These are phyloP conservation scores for Labeo calbasu DNA, from an alignment of 2,797 vertebrate species.

Conservation along the genomic window DNA sequence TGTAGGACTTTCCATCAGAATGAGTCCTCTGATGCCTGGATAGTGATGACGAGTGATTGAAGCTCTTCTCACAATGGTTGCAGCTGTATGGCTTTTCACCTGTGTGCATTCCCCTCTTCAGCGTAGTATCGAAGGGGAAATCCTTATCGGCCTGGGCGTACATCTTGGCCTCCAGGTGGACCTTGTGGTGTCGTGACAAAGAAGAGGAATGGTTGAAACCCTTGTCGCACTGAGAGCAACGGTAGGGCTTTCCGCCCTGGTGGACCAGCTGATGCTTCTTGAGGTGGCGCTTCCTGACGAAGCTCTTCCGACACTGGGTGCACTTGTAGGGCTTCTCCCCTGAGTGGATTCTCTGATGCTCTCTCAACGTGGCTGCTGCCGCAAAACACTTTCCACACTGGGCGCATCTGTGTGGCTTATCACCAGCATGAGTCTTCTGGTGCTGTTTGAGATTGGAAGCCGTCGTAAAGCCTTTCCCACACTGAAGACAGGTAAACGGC, in stretches of 20 bases:
- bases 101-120: slow-evolving; percentile 75
- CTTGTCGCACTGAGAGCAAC: slow-evolving; percentile 84
- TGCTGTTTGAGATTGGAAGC: slow-evolving; percentile 84
- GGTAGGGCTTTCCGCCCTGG: slow-evolving; percentile 82
- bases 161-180: slow-evolving; percentile 79
- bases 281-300: slow-evolving; percentile 82
- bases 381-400: slow-evolving; percentile 84
- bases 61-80: slow-evolving; percentile 83
- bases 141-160: slow-evolving; percentile 76
- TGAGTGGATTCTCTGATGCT: slow-evolving; percentile 83
- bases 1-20: slow-evolving; percentile 82
- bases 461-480: slow-evolving; percentile 82
- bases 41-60: slow-evolving; percentile 84
- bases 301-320: slow-evolving; percentile 85
- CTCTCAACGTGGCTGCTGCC: slow-evolving; percentile 77
- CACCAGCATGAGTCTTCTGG: slow-evolving; percentile 80
- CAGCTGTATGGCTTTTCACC: slow-evolving; percentile 85
- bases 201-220: slow-evolving; percentile 86
- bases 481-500: slow-evolving; percentile 81
- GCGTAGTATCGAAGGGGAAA: slow-evolving; percentile 71
- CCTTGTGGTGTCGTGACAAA: slow-evolving; percentile 81
- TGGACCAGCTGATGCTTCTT: slow-evolving; percentile 86
- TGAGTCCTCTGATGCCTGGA: slow-evolving; percentile 85
- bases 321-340: slow-evolving; percentile 85
- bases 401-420: slow-evolving; percentile 80